Base-by-base conservation (phyloP, 2,797 vertebrate genomes). In the Chelon auratus region DNA sequence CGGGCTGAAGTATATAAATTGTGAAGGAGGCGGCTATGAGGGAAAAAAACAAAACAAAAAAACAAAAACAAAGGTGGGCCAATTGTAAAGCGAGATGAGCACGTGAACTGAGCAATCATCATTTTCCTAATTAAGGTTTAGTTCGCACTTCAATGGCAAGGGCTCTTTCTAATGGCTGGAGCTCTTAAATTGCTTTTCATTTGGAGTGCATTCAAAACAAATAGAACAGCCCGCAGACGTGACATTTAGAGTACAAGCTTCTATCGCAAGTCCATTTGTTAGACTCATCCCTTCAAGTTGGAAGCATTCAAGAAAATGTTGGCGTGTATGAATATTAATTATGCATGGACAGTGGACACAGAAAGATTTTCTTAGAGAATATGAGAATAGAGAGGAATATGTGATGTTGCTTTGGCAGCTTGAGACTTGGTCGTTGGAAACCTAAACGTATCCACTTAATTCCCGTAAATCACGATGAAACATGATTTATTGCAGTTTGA, bases 101-200 rank as follows among this genome's bases (percentile, higher is more conserved):
- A 22, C 51, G 24, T 33, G 67, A 70, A 47, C 78, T 52, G 62
- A 73, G 83, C 82, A 91, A 88, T 92, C 87, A 90, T 92, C 67
- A 81, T 92, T 88, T 89, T 87, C 81, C 68, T 92, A 90, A 93
- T 93, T 91, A 91, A 84, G 78, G 81, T 89, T 91, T 61, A 63
- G 67, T 92, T 91, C 90, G 82, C 80, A 86, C 90, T 93, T 88
- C 81, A 91, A 59, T 80, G 50, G 72, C 55, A 71, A 90, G 83
- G 82, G 78, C 65, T 81, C 64, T 84, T 79, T 91, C 72, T 87
- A 90, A 92, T 84, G 84, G 86, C 53, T 80, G 64, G 43, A 80
- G 83, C 77, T 76, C 78, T 87, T 85, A 91, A 91, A 92, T 92
- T 87, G 87, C 84, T 90, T 93, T 91, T 91, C 80, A 87, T 85